phyloP scores from a whole-genome alignment of 35 echinoderm and acorn worm species.

The Patiria miniata region DNA sequence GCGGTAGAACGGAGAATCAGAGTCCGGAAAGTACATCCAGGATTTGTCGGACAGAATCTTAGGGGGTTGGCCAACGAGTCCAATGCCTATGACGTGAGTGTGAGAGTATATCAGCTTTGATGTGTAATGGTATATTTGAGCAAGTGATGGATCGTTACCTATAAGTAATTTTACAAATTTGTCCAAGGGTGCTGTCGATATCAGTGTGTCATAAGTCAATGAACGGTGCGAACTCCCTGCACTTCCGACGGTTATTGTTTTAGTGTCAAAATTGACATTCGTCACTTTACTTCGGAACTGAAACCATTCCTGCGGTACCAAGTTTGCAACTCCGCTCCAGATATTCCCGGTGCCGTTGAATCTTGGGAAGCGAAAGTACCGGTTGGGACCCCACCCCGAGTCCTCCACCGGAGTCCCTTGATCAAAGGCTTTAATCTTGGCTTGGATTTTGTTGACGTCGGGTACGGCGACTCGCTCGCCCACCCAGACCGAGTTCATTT shows the following conservation, averaged over 20 bases:
- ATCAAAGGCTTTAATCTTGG: not conserved
- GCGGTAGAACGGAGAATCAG: constrained; percentile 54
- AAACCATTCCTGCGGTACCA: constrained; percentile 35
- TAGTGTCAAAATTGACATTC: not conserved
- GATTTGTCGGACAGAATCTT: constrained; percentile 20
- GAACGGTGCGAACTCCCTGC: not conserved
- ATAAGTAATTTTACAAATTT: not conserved
- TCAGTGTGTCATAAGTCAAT: not conserved
- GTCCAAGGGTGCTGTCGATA: not conserved
- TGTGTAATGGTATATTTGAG: not conserved
- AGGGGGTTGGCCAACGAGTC: constrained; percentile 34
- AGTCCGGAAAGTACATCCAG: too few species aligned
- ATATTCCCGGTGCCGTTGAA: constrained; percentile 41
- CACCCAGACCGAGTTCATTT: constrained; percentile 46
- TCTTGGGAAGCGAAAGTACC: constrained; percentile 36
- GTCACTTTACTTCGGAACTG: constrained; percentile 21
- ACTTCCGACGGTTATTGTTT: not conserved
- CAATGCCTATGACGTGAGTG: constrained; percentile 44
- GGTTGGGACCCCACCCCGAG: constrained; percentile 37
- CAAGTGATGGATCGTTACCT: not conserved
- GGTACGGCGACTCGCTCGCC: constrained; percentile 34
- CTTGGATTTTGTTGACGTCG: constrained; percentile 27
- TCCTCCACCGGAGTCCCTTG: not conserved
- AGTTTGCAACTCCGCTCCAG: constrained; percentile 36
- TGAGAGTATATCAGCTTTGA: constrained; percentile 42